A percentile compares a stretch with the other conserved stretches of the same genome.
Evolutionary conservation across 2,113 vertebrate genomes (phyloP).

Genomic region (Jaculus jaculus): DNA sequence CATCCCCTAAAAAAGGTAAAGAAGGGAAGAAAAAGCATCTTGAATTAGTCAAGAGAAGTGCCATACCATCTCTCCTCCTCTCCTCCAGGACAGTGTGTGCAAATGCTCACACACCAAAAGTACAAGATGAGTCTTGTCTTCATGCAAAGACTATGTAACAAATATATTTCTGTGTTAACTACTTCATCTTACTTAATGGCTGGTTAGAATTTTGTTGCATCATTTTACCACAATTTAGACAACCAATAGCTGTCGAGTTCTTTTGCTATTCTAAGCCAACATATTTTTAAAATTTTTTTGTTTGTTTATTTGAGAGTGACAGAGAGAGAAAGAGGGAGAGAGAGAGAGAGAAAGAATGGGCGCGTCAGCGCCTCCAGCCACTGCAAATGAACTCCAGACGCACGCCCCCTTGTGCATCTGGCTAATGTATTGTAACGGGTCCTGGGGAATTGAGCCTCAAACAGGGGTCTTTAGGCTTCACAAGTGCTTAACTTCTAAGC

Average conservation of each 20-base stretch:
- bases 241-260: neutral
- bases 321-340: too few relatives aligned
- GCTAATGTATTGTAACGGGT: too few relatives aligned
- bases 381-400: too few relatives aligned
- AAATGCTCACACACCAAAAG: neutral
- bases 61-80: neutral
- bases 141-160: neutral
- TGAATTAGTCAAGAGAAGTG: neutral
- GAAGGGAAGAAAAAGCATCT: neutral
- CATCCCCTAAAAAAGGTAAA: neutral
- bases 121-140: neutral
- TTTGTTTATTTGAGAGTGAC: too few relatives aligned
- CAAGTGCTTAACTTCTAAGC: too few relatives aligned
- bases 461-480: too few relatives aligned
- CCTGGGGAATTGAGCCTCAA: too few relatives aligned
- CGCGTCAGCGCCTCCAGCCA: too few relatives aligned
- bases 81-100: too few relatives aligned
- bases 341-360: too few relatives aligned
- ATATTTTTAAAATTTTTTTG: too few relatives aligned
- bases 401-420: too few relatives aligned
- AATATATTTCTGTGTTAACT: neutral
- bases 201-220: neutral
- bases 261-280: neutral
- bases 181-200: neutral
- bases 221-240: neutral